phyloP scores from a whole-genome alignment of 2,113 vertebrate species.

The Peucedramus taeniatus region DNA sequence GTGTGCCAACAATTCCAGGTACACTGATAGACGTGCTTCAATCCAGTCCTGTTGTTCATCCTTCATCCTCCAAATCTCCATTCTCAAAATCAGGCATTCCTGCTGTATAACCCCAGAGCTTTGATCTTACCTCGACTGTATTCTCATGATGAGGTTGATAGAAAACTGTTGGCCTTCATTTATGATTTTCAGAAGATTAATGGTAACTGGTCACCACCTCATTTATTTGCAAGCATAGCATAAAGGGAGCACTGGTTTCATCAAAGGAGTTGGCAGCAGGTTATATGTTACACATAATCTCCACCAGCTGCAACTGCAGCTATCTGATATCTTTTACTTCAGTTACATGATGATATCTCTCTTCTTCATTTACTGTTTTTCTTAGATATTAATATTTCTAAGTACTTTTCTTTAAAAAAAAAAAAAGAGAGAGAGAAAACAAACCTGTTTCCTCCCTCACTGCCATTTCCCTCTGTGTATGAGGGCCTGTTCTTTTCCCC shows the following conservation, averaged over 20 bases:
- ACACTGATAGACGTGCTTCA: background rate
- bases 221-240: conserved; percentile 53
- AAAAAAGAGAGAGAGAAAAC: background rate
- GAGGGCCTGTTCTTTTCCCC: background rate
- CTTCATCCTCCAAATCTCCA: background rate
- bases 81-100: background rate
- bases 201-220: conserved; percentile 61
- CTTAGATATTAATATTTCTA: conserved; percentile 33
- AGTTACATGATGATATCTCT: conserved; percentile 27
- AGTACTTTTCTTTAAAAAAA: background rate
- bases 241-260: conserved; percentile 52
- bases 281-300: conserved; percentile 57
- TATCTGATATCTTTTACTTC: conserved; percentile 51
- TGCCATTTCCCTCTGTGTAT: background rate
- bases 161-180: conserved; percentile 27
- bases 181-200: conserved; percentile 53
- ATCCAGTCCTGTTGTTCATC: background rate
- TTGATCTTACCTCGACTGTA: conserved; percentile 5
- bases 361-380: conserved; percentile 44
- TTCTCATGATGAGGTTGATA: background rate
- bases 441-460: background rate
- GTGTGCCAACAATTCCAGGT: background rate
- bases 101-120: background rate
- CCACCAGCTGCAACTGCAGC: conserved; percentile 57
- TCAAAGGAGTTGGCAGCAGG: conserved; percentile 59